A percentile compares a stretch with the other conserved stretches of the same genome.
phyloP scores from a whole-genome alignment of 2,797 vertebrate genomes.

The Coranthus polyacanthus region DNA sequence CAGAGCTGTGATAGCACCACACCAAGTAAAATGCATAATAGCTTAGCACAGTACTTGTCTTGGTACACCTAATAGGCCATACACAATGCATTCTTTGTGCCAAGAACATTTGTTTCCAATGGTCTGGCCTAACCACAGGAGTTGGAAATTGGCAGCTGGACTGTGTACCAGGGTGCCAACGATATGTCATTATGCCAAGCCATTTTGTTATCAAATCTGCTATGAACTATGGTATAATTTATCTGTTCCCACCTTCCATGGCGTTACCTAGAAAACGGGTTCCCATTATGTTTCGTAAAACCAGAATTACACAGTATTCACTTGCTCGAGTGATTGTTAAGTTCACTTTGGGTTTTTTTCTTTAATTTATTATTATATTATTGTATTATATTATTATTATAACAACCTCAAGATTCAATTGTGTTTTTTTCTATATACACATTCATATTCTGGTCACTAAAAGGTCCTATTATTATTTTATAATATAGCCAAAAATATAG shows the following conservation, averaged over 20 bases:
- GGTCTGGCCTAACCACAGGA: constrained; percentile 31
- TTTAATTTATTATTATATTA: background rate
- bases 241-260: constrained; percentile 14
- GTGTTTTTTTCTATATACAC: background rate
- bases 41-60: constrained; percentile 15
- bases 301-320: no score
- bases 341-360: background rate
- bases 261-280: background rate
- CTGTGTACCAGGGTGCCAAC: constrained; percentile 16
- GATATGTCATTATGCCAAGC: constrained; percentile 24
- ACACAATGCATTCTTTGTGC: constrained; percentile 26
- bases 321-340: background rate
- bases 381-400: no score
- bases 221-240: constrained; percentile 9
- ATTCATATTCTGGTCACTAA: constrained; percentile 23
- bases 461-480: constrained; percentile 8
- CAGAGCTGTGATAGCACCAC: background rate
- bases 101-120: constrained; percentile 29
- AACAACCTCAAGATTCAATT: background rate
- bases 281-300: background rate
- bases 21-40: constrained; percentile 8
- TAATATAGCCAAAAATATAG: constrained; percentile 4
- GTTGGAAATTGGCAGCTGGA: constrained; percentile 39
- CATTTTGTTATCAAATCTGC: constrained; percentile 44
- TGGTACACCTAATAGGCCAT: constrained; percentile 24